Evolutionary conservation across 2,113 vertebrate genomes (phyloP), one percentile per base, ranked within the genome.

Genomic region (Myrmophylax atrothorax): DNA sequence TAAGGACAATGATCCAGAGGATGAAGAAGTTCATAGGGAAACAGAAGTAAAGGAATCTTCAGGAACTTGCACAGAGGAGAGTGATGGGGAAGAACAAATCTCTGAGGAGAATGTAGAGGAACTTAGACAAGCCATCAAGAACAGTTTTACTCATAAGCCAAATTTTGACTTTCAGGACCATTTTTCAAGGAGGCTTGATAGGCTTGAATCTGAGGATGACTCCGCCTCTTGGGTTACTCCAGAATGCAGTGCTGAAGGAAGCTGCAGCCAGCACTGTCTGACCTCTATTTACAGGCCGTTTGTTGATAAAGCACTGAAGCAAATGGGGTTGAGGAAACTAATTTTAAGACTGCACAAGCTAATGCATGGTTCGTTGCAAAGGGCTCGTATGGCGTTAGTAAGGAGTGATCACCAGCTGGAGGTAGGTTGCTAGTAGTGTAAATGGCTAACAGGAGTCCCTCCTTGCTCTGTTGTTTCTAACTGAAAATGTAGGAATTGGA

Each of bases 261-360:
- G 95, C 94, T 98, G 97, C 44, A 98, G 97, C 73, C 97, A 98
- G 5, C 98, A 98, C 87, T 99, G 98, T 94, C 98, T 99, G 94
- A 99, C 99, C 22, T 98, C 99, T 94, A 99, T 99, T 96, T 99
- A 99, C 96, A 98, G 99, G 47, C 99, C 99, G 0, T 99, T 99
- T 98, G 99, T 99, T 95, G 99, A 99, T 98, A 99, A 99, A 98
- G 99, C 99, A 63, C 98, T 99, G 98, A 99, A 99, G 97, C 99
- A 99, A 96, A 99, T 99, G 99, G 99, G 99, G 66, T 98, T 99
- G 69, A 98, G 99, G 78, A 99, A 99, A 97, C 97, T 99, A 72
- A 99, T 99, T 97, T 98, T 99, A 82, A 98, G 99, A 96, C 98
- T 99, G 91, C 99, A 99, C 98, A 99, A 99, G 97, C 98, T 99